These are phyloP conservation scores for Sebastes dallii DNA, from an alignment of 2,797 vertebrate species.

Conservation along the genomic window DNA sequence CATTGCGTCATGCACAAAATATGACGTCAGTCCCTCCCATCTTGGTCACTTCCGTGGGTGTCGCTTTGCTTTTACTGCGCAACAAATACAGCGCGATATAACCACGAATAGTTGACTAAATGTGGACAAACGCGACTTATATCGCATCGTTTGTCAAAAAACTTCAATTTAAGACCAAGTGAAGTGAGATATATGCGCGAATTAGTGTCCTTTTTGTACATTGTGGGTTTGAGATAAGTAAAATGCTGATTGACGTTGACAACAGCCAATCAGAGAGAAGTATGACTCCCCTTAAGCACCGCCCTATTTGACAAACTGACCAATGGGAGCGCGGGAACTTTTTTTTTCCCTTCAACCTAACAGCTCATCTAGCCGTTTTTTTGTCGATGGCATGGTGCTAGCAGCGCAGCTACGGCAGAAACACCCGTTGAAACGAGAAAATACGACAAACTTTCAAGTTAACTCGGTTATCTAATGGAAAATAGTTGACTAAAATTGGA, in stretches of 20 bases:
- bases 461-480: conserved; percentile 30
- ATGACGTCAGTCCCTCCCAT: conserved; percentile 39
- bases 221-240: conserved; percentile 46
- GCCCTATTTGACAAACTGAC: conserved; percentile 14
- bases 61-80: conserved; percentile 52
- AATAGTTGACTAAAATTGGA: neutral
- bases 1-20: conserved; percentile 69
- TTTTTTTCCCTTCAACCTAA: conserved; percentile 61
- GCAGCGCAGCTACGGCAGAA: conserved; percentile 41
- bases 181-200: neutral
- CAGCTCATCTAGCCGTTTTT: conserved; percentile 59
- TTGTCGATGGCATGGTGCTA: conserved; percentile 77
- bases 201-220: conserved; percentile 6
- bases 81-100: conserved; percentile 40
- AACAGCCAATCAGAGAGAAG: conserved; percentile 43
- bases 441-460: neutral
- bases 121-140: neutral
- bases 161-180: rapidly evolving
- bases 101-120: neutral
- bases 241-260: conserved; percentile 53
- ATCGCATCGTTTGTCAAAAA: neutral
- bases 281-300: neutral
- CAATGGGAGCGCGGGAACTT: conserved; percentile 42
- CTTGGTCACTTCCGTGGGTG: conserved; percentile 75
- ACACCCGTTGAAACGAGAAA: conserved; percentile 36